Evolutionary conservation across 1,140 invertebrate species (phyloP).

Genomic region (Saccostrea glomerata): DNA sequence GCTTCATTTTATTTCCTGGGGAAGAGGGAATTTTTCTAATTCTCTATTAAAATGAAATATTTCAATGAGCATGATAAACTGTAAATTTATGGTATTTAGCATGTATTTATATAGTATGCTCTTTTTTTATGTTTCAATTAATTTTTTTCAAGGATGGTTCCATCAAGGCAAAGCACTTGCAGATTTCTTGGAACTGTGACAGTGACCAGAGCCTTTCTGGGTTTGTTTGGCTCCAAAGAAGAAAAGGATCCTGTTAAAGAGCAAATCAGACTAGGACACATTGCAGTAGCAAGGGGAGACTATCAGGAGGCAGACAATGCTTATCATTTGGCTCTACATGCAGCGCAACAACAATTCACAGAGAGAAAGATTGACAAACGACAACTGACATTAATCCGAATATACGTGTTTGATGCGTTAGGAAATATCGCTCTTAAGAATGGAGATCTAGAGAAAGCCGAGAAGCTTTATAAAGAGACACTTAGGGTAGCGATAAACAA

Average conservation of each 20-base stretch:
- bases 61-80: too few relatives aligned
- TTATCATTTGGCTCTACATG: conserved; percentile 71
- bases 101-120: too few relatives aligned
- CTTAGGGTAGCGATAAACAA: conserved; percentile 82
- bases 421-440: conserved; percentile 91
- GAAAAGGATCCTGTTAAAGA: conserved; percentile 62
- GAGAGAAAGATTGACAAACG: conserved; percentile 65
- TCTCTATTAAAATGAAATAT: too few relatives aligned
- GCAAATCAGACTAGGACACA: conserved; percentile 58
- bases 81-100: too few relatives aligned
- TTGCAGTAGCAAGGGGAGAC: conserved; percentile 62
- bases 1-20: too few relatives aligned
- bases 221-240: conserved; percentile 56
- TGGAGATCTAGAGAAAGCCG: conserved; percentile 89
- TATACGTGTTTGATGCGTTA: conserved; percentile 93
- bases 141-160: background rate
- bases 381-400: conserved; percentile 83
- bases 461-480: conserved; percentile 89
- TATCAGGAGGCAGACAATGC: conserved; percentile 66
- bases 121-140: background rate
- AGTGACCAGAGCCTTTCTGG: conserved; percentile 49
- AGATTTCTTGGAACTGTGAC: conserved; percentile 12
- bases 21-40: too few relatives aligned
- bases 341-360: conserved; percentile 61
- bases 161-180: background rate